phyloP scores from a whole-genome alignment of 1,140 invertebrate genomes.

The Luehdorfia chinensis region DNA sequence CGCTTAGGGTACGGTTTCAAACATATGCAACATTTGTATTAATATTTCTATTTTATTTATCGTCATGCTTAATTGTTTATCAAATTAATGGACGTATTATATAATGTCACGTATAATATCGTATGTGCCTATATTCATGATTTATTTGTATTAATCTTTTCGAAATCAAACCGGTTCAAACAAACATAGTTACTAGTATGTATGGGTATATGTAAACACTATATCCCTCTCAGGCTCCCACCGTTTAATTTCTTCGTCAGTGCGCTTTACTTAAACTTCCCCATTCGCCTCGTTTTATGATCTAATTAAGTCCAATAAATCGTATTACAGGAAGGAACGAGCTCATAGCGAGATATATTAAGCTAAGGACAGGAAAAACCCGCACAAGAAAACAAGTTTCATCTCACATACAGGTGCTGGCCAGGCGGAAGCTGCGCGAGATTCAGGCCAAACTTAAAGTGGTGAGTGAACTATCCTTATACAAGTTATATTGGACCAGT shows the following conservation, averaged over 20 bases:
- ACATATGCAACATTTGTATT: too few relatives aligned
- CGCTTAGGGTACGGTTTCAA: too few relatives aligned
- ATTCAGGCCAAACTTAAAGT: constrained; percentile 98
- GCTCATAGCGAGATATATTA: constrained; percentile 99
- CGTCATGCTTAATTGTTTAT: too few relatives aligned
- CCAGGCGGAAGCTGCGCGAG: constrained; percentile 97
- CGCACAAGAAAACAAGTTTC: constrained; percentile 99
- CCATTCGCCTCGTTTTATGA: constrained; percentile 5
- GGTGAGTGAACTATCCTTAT: constrained; percentile 79
- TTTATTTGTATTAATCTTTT: too few relatives aligned
- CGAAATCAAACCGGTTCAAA: too few relatives aligned
- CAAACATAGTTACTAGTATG: too few relatives aligned
- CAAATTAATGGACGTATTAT: too few relatives aligned
- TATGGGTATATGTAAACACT: too few relatives aligned
- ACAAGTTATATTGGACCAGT: constrained; percentile 3
- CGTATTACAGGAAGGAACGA: constrained; percentile 95
- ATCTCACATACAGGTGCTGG: constrained; percentile 99
- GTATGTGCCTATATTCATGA: too few relatives aligned
- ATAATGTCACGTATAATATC: too few relatives aligned
- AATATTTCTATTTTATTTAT: too few relatives aligned
- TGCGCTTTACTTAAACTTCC: too few relatives aligned
- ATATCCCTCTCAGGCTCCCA: background rate
- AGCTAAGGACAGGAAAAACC: constrained; percentile 98
- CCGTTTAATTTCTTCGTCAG: constrained; percentile 19
- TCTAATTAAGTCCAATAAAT: constrained; percentile 12